Evolutionary conservation across 2,113 vertebrate species (phyloP).

Genomic region (Lamprotornis superbus): DNA sequence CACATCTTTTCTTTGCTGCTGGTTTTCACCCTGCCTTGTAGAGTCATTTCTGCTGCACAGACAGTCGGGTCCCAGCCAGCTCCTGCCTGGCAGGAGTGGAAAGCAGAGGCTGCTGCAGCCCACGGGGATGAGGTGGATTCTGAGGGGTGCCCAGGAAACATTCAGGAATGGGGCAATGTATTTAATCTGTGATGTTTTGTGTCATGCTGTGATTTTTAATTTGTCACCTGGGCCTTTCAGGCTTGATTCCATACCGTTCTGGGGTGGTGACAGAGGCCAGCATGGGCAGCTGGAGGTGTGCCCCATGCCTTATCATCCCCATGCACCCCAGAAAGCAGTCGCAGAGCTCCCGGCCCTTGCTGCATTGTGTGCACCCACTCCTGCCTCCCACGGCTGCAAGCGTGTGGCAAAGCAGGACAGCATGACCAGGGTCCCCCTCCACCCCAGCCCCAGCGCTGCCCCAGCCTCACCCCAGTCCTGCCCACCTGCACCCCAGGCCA

Average conservation of each 20-base stretch:
- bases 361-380: not conserved
- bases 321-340: not conserved
- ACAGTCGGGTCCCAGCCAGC: not conserved
- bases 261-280: not conserved
- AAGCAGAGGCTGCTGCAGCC: not conserved
- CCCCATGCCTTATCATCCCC: not conserved
- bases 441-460: not conserved
- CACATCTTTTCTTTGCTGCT: not conserved
- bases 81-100: not conserved
- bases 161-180: not conserved
- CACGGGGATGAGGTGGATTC: not conserved
- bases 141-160: accelerated
- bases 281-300: not conserved
- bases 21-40: not conserved
- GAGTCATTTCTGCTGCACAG: not conserved
- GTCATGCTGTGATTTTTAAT: not conserved
- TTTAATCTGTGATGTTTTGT: accelerated
- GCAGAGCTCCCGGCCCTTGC: not conserved
- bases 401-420: accelerated
- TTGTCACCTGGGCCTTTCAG: not conserved
- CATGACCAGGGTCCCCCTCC: too few species aligned
- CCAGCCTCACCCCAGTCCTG: not conserved
- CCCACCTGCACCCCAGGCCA: too few species aligned
- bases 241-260: not conserved
- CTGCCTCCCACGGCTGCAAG: not conserved